Conservation (phyloP, 1,140 invertebrate genomes). For the Spodoptera frugiperda region DNA sequence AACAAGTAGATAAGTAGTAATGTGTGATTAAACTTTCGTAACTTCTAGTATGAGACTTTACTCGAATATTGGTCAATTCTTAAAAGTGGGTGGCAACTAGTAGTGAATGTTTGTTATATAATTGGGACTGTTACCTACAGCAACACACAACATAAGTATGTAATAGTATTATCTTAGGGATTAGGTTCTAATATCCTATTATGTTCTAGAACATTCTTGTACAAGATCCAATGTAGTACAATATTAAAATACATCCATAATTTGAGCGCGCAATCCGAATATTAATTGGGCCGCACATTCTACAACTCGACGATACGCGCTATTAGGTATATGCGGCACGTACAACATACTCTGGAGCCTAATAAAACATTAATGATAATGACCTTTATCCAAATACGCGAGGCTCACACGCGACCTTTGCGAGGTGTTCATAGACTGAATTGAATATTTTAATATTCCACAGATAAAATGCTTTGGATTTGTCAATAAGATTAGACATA, state of each 20-base stretch:
- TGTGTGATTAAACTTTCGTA: neutral
- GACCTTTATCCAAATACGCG: conserved; percentile 15
- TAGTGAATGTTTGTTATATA: too few relatives aligned
- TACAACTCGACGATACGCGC: neutral
- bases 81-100: too few relatives aligned
- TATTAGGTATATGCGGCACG: neutral
- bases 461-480: neutral
- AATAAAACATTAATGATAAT: conserved; percentile 25
- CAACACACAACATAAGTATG: too few relatives aligned
- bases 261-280: too few relatives aligned
- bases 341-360: neutral
- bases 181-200: too few relatives aligned
- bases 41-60: too few relatives aligned
- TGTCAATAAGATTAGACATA: neutral
- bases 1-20: neutral
- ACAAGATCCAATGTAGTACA: neutral
- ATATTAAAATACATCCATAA: too few relatives aligned
- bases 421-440: neutral
- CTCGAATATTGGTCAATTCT: too few relatives aligned
- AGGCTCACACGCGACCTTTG: neutral
- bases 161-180: too few relatives aligned
- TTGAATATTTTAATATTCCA: neutral
- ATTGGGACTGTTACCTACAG: too few relatives aligned
- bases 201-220: neutral
- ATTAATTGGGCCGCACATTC: neutral